These are phyloP conservation scores for Ectemnius continuus DNA, from an alignment of 2,888 invertebrate species.

Conservation along the genomic window DNA sequence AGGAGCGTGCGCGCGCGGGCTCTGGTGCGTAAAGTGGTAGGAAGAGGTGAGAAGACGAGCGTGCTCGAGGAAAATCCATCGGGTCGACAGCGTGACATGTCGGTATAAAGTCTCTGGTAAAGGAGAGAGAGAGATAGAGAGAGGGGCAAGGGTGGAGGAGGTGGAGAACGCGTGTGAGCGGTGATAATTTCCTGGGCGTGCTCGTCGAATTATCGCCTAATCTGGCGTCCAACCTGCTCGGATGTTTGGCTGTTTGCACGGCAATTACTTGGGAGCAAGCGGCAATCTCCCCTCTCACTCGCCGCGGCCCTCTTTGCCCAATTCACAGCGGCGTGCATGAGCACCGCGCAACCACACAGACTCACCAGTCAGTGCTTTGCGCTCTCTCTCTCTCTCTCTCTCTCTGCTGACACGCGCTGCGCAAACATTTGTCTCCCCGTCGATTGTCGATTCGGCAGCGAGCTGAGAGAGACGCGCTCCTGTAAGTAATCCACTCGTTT, in stretches of 20 bases:
- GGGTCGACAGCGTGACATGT: neutral
- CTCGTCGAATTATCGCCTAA: slow-evolving; percentile 55
- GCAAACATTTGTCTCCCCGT: slow-evolving; percentile 38
- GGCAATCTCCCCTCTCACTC: neutral
- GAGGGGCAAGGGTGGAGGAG: neutral
- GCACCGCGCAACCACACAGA: too few relatives aligned
- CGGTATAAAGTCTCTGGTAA: neutral
- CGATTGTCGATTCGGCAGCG: too few relatives aligned
- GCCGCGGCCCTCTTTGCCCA: slow-evolving; percentile 19
- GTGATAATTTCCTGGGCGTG: slow-evolving; percentile 40
- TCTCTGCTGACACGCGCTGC: slow-evolving; percentile 1
- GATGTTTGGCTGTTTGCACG: slow-evolving; percentile 51
- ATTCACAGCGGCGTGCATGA: too few relatives aligned
- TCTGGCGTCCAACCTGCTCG: slow-evolving; percentile 33
- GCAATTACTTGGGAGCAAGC: slow-evolving; percentile 51
- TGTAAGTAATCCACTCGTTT: too few relatives aligned
- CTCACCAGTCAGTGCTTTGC: too few relatives aligned
- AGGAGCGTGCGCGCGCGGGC: too few relatives aligned
- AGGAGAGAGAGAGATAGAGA: neutral
- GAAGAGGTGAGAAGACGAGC: too few relatives aligned
- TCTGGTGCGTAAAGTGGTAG: too few relatives aligned
- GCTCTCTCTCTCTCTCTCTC: too few relatives aligned
- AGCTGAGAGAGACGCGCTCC: too few relatives aligned
- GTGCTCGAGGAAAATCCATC: neutral
- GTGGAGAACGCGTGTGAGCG: neutral